Percentiles rank a stretch among this genome's conserved stretches.
Conservation (phyloP, 2,888 invertebrate genomes). For the Malachius bipustulatus region DNA sequence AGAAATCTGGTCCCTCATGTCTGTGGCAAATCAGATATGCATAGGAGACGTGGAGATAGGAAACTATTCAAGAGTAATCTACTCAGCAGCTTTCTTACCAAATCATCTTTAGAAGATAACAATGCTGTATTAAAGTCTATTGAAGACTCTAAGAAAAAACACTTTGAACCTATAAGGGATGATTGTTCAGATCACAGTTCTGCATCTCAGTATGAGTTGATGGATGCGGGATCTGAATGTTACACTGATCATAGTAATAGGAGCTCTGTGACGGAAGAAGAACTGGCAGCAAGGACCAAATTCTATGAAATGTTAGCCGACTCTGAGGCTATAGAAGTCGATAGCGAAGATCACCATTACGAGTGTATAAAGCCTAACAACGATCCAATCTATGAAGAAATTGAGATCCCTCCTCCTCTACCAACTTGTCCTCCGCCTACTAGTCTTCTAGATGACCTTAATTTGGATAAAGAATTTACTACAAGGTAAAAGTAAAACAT, state of each 20-base stretch:
- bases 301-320: conserved; percentile 64
- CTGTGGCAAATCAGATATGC: conserved; percentile 50
- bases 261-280: conserved; percentile 46
- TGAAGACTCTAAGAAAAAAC: conserved; percentile 50
- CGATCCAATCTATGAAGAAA: conserved; percentile 71
- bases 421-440: conserved; percentile 67
- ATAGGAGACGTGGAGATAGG: conserved; percentile 33
- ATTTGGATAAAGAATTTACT: conserved; percentile 58
- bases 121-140: conserved; percentile 36
- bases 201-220: conserved; percentile 63
- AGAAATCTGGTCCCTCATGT: conserved; percentile 66
- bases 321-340: conserved; percentile 55
- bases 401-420: conserved; percentile 66
- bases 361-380: conserved; percentile 59
- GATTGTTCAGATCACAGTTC: conserved; percentile 39
- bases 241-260: conserved; percentile 49
- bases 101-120: conserved; percentile 42
- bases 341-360: conserved; percentile 57
- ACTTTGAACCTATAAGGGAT: conserved; percentile 29
- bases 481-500: conserved; percentile 37
- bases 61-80: conserved; percentile 19
- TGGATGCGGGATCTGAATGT: conserved; percentile 62
- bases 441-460: conserved; percentile 47
- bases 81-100: conserved; percentile 49
- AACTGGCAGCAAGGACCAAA: conserved; percentile 50